These are phyloP conservation scores for Sussaba pulchella DNA, from an alignment of 2,888 invertebrate species.

Conservation along the genomic window DNA sequence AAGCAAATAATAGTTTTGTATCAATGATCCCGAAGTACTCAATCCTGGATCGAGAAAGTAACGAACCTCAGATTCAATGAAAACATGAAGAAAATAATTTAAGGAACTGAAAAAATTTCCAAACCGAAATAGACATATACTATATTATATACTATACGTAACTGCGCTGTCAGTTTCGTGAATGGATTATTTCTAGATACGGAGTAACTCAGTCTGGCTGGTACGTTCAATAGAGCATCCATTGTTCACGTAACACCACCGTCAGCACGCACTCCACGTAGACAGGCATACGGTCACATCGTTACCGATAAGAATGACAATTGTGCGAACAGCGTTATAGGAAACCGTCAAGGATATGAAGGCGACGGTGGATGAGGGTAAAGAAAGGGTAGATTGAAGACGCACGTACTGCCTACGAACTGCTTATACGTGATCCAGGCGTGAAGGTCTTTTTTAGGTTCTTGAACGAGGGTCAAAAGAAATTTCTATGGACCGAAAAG, in stretches of 20 bases:
- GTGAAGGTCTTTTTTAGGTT: constrained; percentile 6
- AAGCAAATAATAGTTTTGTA: neutral
- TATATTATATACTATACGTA: too few species aligned
- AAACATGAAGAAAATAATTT: neutral
- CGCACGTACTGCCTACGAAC: constrained; percentile 36
- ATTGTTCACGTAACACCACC: constrained; percentile 3
- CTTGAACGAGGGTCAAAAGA: constrained; percentile 26
- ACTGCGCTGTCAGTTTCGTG: neutral
- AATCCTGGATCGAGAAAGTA: too few species aligned
- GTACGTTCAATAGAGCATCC: neutral
- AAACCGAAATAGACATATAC: too few species aligned
- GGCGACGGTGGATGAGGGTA: neutral
- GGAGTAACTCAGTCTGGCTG: too few species aligned
- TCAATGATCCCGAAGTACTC: too few species aligned
- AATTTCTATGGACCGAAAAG: constrained; percentile 30
- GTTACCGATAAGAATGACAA: constrained; percentile 73
- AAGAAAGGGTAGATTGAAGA: neutral
- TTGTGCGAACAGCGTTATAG: constrained; percentile 68
- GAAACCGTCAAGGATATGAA: constrained; percentile 27
- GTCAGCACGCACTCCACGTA: constrained; percentile 25
- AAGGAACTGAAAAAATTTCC: too few species aligned
- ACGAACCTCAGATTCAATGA: too few species aligned
- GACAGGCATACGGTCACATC: constrained; percentile 65
- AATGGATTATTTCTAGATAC: too few species aligned
- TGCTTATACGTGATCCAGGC: constrained; percentile 20